A percentile compares a stretch with the other conserved stretches of the same genome.
Evolutionary conservation across 2,113 vertebrate species (phyloP).

Genomic region (Paradoxurus hermaphroditus): DNA sequence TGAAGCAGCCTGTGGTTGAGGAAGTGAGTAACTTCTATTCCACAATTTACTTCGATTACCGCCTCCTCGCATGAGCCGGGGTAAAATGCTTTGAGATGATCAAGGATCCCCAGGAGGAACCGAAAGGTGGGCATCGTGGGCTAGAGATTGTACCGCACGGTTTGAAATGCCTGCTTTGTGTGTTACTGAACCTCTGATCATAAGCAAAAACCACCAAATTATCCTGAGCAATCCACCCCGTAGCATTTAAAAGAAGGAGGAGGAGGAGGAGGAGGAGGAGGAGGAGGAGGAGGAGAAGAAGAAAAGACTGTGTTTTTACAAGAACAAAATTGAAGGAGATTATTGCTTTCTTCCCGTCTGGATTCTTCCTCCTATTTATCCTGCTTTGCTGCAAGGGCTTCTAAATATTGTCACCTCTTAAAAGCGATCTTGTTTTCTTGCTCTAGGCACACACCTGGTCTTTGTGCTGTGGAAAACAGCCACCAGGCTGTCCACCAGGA

Average conservation of each 20-base stretch:
- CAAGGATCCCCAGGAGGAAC: background rate
- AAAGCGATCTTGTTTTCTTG: background rate
- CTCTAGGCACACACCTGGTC: background rate
- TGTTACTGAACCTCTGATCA: background rate
- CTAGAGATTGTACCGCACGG: background rate
- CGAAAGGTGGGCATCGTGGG: background rate
- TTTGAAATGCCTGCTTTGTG: background rate
- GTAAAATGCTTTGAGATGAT: background rate
- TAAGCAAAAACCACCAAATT: background rate
- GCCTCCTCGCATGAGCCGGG: background rate
- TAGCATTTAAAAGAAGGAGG: background rate
- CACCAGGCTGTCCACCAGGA: too few relatives aligned
- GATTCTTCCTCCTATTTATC: background rate
- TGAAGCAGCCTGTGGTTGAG: background rate
- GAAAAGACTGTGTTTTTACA: background rate
- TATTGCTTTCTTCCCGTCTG: conserved; percentile 35
- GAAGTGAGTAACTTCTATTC: background rate
- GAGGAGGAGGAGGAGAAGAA: too few relatives aligned
- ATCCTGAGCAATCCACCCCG: background rate
- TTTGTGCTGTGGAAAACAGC: background rate
- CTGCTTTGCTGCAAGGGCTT: background rate
- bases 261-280: too few relatives aligned
- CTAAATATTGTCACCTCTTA: background rate
- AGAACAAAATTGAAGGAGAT: background rate
- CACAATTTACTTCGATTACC: background rate